A percentile compares a stretch with the other conserved stretches of the same genome.
Conservation (phyloP, 1,140 invertebrate genomes). For the Eufriesea mexicana region DNA sequence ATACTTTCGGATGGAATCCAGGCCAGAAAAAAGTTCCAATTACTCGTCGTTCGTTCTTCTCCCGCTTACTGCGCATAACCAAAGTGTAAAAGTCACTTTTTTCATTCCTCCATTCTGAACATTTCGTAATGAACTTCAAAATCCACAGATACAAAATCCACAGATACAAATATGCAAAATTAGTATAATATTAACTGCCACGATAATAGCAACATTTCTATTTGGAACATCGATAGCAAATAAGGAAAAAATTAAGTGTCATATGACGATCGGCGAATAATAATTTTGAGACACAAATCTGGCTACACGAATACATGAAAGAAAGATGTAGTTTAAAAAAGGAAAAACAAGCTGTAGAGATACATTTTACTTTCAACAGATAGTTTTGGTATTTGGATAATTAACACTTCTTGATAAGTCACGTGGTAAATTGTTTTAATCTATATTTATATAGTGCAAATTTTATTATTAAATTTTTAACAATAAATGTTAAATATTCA, state of each 20-base stretch:
- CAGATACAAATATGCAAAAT: background rate
- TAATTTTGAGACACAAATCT: constrained; percentile 3
- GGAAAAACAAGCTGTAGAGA: constrained; percentile 5
- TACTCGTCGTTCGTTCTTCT: constrained; percentile 32
- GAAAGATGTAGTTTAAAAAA: background rate
- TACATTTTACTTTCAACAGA: background rate
- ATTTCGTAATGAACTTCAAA: too few species aligned
- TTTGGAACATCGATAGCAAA: background rate
- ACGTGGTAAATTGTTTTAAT: constrained; percentile 4
- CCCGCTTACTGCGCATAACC: background rate
- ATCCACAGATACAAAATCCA: background rate
- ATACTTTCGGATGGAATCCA: constrained; percentile 47
- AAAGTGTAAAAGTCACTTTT: background rate
- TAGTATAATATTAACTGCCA: background rate
- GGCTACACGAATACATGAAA: background rate
- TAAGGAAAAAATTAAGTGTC: background rate
- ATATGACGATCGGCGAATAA: background rate
- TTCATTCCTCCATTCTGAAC: background rate
- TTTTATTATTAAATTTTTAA: background rate
- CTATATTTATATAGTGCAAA: background rate
- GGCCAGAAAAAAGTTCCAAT: constrained; percentile 41
- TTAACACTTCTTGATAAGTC: background rate
- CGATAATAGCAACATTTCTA: background rate
- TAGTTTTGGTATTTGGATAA: background rate
- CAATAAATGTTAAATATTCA: background rate